A percentile compares a stretch with the other conserved stretches of the same genome.
Conservation (phyloP, 2,797 vertebrate species). For the Syngnathus acus region DNA sequence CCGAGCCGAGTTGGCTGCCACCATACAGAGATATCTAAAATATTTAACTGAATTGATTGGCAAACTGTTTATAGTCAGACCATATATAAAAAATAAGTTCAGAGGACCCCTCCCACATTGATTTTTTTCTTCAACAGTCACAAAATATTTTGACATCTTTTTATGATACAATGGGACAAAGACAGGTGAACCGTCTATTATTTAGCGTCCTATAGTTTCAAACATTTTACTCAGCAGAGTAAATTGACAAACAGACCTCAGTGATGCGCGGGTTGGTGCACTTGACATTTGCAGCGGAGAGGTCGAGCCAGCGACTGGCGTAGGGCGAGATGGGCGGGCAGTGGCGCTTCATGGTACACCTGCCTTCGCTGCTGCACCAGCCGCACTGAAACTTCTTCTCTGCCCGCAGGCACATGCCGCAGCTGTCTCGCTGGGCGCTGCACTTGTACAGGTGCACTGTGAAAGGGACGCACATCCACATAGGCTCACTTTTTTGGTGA, state of each 20-base stretch:
- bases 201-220: not conserved
- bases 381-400: constrained; percentile 89
- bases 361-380: constrained; percentile 82
- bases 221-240: not conserved
- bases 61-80: no score
- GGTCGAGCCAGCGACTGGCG: constrained; percentile 81
- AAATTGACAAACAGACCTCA: constrained; percentile 67
- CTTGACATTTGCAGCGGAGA: constrained; percentile 81
- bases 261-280: constrained; percentile 92
- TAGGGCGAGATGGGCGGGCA: constrained; percentile 65
- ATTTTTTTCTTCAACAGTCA: no score
- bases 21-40: no score
- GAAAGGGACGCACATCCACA: constrained; percentile 2
- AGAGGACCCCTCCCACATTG: no score
- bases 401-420: constrained; percentile 88
- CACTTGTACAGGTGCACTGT: constrained; percentile 96
- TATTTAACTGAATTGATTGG: no score
- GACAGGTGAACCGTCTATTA: not conserved
- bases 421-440: constrained; percentile 88
- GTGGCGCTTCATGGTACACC: constrained; percentile 83
- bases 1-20: no score
- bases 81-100: no score
- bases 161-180: not conserved
- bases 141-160: no score
- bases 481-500: not conserved